Evolutionary conservation across 2,888 invertebrate species (phyloP).

Genomic region (Cryptus armator): DNA sequence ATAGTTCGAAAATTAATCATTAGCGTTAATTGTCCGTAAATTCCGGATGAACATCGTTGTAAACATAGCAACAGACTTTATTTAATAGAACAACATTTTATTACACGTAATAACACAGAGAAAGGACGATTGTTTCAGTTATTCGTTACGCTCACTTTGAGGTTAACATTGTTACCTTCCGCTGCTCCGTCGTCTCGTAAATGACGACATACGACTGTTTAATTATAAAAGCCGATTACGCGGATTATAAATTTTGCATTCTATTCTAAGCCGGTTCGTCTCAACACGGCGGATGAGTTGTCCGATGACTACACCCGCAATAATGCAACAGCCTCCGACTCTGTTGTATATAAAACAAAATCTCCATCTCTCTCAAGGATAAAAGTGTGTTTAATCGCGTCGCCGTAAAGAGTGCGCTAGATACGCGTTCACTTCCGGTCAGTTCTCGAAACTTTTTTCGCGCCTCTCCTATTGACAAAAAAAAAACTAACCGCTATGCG

Average conservation of each 20-base stretch:
- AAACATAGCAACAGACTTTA: not conserved
- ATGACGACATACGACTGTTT: slow-evolving; percentile 59
- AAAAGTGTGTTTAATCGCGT: slow-evolving; percentile 10
- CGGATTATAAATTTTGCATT: slow-evolving; percentile 54
- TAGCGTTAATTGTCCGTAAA: not conserved
- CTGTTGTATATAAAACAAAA: slow-evolving; percentile 48
- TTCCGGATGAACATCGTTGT: not conserved
- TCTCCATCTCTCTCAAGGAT: not conserved
- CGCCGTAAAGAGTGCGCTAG: slow-evolving; percentile 49
- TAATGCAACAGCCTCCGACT: slow-evolving; percentile 53
- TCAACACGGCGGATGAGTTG: slow-evolving; percentile 35
- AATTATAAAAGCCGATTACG: slow-evolving; percentile 58
- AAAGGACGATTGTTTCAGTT: slow-evolving; percentile 16
- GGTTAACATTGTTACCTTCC: slow-evolving; percentile 58
- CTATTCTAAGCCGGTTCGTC: slow-evolving; percentile 60
- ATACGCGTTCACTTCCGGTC: slow-evolving; percentile 26
- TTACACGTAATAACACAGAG: not conserved
- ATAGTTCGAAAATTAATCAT: not conserved
- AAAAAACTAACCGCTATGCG: slow-evolving; percentile 42
- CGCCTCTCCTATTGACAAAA: slow-evolving; percentile 18
- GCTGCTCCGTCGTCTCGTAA: slow-evolving; percentile 38
- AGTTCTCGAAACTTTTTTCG: slow-evolving; percentile 41
- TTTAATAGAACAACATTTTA: not conserved
- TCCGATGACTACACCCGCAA: slow-evolving; percentile 60
- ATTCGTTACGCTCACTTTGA: slow-evolving; percentile 55